phyloP scores from a whole-genome alignment of 2,113 vertebrate genomes.

The Dicaeum eximium region DNA sequence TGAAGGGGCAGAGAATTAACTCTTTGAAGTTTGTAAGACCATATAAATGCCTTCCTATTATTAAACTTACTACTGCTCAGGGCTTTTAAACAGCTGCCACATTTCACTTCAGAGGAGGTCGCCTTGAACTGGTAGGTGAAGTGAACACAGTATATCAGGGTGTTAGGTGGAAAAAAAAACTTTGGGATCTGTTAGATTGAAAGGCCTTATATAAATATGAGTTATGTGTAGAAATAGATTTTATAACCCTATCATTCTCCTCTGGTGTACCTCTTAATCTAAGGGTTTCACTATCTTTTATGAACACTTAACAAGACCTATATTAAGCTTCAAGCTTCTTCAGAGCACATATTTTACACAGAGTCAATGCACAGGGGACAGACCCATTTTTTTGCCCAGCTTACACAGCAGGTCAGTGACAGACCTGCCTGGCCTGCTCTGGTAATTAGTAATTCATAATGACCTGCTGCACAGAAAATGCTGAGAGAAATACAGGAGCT shows the following conservation, averaged over 20 bases:
- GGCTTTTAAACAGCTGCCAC: constrained; percentile 58
- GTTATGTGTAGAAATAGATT: constrained; percentile 31
- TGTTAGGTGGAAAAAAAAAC: constrained; percentile 6
- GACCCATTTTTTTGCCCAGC: not conserved
- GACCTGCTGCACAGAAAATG: not conserved
- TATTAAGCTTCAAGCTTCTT: constrained; percentile 19
- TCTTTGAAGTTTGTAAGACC: constrained; percentile 56
- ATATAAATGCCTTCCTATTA: constrained; percentile 52
- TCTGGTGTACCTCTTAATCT: constrained; percentile 46
- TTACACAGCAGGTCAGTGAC: not conserved
- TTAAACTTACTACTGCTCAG: constrained; percentile 11
- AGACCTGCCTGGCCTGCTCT: not conserved
- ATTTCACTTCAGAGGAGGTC: constrained; percentile 46
- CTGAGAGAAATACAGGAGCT: not conserved
- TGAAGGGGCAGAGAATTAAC: constrained; percentile 59
- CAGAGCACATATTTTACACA: not conserved
- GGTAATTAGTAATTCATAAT: constrained; percentile 15
- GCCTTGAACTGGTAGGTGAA: constrained; percentile 48
- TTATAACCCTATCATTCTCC: constrained; percentile 45
- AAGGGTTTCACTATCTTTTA: constrained; percentile 6
- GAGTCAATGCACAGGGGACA: not conserved
- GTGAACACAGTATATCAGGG: constrained; percentile 10
- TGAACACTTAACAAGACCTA: constrained; percentile 32
- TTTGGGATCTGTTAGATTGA: constrained; percentile 24
- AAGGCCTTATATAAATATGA: constrained; percentile 55